phyloP scores from a whole-genome alignment of 2,888 invertebrate genomes.

The Syrista parreyssii region DNA sequence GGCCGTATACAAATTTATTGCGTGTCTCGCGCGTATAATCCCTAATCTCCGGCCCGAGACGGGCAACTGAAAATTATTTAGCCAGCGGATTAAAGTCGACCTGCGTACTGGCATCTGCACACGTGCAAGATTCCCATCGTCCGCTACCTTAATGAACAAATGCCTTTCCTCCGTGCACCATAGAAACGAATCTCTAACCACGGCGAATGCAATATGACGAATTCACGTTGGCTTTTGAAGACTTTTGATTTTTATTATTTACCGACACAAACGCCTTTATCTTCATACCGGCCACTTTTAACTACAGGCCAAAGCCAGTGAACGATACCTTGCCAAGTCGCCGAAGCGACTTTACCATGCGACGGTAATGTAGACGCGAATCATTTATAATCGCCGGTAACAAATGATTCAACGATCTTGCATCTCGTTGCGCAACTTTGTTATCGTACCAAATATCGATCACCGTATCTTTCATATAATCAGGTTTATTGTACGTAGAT shows the following conservation, averaged over 20 bases:
- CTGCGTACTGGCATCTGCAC: background rate
- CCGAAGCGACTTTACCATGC: too few species aligned
- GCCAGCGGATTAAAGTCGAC: background rate
- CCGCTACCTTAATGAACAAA: background rate
- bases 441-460: background rate
- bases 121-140: background rate
- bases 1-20: constrained; percentile 59
- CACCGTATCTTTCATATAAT: background rate
- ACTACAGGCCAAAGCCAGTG: too few species aligned
- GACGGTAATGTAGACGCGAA: too few species aligned
- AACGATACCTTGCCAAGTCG: too few species aligned
- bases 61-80: background rate
- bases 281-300: too few species aligned
- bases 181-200: background rate
- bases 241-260: background rate
- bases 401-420: too few species aligned
- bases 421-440: background rate
- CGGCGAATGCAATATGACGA: background rate
- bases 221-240: fast-evolving
- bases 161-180: background rate
- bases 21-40: constrained; percentile 38
- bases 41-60: constrained; percentile 11
- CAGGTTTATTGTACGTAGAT: background rate
- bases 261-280: too few species aligned
- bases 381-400: too few species aligned